Conservation (phyloP, 2,888 invertebrate genomes). For the Stenolophus ochropezus region DNA sequence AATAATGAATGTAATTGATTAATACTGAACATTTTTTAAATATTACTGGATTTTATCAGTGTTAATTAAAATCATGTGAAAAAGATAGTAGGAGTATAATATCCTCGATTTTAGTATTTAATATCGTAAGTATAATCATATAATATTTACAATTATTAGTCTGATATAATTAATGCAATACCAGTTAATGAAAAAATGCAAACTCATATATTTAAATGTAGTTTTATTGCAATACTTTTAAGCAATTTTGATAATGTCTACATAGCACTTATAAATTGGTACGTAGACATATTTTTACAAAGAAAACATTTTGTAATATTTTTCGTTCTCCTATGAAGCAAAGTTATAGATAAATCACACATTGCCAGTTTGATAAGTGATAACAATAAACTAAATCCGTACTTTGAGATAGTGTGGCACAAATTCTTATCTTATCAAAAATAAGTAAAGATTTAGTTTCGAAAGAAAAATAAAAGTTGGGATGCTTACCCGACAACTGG, state of each 20-base stretch:
- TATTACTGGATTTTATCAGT: no score
- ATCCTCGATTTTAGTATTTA: no score
- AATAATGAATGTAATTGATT: no score
- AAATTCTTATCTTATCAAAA: constrained; percentile 27
- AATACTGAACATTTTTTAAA: no score
- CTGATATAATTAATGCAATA: constrained; percentile 17
- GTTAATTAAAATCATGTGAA: no score
- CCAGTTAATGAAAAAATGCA: not conserved
- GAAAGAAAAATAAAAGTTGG: constrained; percentile 67
- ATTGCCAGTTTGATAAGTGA: constrained; percentile 44
- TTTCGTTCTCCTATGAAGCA: no score
- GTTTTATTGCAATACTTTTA: constrained; percentile 3
- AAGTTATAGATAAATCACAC: not conserved
- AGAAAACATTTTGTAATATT: not conserved
- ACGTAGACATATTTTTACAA: not conserved
- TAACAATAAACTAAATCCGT: constrained; percentile 31
- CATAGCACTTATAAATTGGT: not conserved
- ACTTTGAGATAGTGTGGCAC: constrained; percentile 12
- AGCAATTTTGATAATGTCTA: not conserved
- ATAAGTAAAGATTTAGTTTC: constrained; percentile 47
- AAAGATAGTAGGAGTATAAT: no score
- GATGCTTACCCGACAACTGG: constrained; percentile 80
- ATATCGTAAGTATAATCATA: no score
- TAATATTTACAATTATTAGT: not conserved
- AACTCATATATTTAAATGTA: not conserved